phyloP scores from a whole-genome alignment of 1,140 invertebrate genomes.

The Plectrocnemia conspersa region DNA sequence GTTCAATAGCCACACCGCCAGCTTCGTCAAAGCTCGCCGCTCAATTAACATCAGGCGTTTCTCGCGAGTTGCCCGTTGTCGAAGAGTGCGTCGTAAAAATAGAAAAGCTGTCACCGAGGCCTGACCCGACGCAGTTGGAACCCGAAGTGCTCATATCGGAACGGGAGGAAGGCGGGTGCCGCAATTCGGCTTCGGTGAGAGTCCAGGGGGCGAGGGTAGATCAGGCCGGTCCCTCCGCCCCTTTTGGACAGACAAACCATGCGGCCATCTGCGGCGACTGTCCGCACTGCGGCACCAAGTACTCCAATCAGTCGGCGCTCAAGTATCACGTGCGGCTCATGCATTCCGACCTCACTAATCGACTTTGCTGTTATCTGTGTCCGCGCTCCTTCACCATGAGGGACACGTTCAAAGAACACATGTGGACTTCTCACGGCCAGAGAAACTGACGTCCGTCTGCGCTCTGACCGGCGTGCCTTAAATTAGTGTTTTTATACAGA shows the following conservation, averaged over 20 bases:
- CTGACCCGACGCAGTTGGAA: constrained; percentile 46
- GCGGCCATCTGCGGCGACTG: constrained; percentile 59
- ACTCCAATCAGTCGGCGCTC: constrained; percentile 61
- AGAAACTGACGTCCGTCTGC: constrained; percentile 48
- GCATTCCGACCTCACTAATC: constrained; percentile 61
- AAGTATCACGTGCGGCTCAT: constrained; percentile 66
- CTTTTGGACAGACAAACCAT: constrained; percentile 42
- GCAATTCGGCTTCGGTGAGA: neutral
- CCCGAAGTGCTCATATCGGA: constrained; percentile 49
- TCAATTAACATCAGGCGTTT: constrained; percentile 9
- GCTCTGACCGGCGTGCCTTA: constrained; percentile 14
- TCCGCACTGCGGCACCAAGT: constrained; percentile 61
- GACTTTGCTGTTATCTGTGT: constrained; percentile 61
- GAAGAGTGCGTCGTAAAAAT: constrained; percentile 39
- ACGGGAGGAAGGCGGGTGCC: constrained; percentile 38
- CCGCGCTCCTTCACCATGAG: constrained; percentile 60
- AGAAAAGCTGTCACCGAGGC: constrained; percentile 46
- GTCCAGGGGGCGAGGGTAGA: constrained; percentile 37
- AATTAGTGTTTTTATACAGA: no score
- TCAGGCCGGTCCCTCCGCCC: constrained; percentile 42
- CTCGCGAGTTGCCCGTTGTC: neutral
- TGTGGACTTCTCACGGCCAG: constrained; percentile 59
- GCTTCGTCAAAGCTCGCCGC: constrained; percentile 4
- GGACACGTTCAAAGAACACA: constrained; percentile 61
- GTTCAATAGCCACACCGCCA: neutral